Base-by-base conservation (phyloP, 2,797 vertebrate genomes). In the Hyperoplus lanceolatus region DNA sequence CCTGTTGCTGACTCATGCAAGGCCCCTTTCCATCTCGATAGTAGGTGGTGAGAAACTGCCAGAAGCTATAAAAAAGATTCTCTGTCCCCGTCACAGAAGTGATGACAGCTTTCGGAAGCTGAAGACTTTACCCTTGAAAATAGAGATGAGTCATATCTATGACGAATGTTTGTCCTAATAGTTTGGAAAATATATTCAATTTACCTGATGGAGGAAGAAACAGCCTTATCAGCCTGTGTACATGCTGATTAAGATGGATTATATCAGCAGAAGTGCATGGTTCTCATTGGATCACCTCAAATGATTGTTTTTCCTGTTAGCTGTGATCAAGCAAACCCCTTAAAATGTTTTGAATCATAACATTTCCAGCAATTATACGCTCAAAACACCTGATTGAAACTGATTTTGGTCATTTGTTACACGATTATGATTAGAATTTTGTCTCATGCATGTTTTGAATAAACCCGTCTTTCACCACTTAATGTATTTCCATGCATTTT, bases 161-260 rank as follows among this genome's bases (percentile, higher is more conserved):
- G 29, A 5, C 1, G 18, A 9, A 46, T 45, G 10, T 14, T 8
- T 69, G 68, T 53, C 59, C 45, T 13, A 8, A 57, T 46, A 16
- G 3, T 62, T 13, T 62, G 29, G 38, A 46, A 14, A 46, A 36
- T 43, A 13, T n/a, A 29, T 61, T 45, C 10, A 50, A 4, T 2
- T 29, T 36, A 51, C 10, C 43, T 49, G 21, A 62, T 39, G 29
- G 56, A 21, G 70, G 49, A 60, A 51, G 4, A 42, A 14, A 10
- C 36, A 12, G 1, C 73, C 49, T 63, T n/a, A 75, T 43, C 50
- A 57, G 41, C 16, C 7, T 41, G 38, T 45, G 36, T 13, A 21
- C 54, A 38, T 59, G 41, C 55, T 77, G 66, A 75, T 72, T 62
- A 9, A 49, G 41, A 49, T 70, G 51, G 11, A 75, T 75, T 38